Conservation (phyloP, 2,797 vertebrate genomes). For the Chloroceryle amazona region DNA sequence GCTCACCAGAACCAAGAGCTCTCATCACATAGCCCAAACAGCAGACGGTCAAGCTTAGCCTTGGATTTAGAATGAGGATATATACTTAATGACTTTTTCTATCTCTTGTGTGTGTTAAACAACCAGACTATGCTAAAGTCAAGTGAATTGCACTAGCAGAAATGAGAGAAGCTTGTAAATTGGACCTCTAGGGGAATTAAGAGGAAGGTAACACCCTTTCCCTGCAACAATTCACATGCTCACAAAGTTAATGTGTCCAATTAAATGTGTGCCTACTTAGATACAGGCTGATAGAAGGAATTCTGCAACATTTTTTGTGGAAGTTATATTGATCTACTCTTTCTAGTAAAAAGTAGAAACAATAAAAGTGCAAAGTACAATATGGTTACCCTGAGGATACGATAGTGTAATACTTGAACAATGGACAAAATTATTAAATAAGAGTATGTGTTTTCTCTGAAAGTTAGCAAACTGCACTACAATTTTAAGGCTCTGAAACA, state of each 20-base stretch:
- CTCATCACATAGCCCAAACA: background rate
- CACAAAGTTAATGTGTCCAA: background rate
- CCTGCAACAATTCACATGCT: background rate
- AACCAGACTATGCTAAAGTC: background rate
- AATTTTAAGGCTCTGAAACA: background rate
- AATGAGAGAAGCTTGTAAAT: background rate
- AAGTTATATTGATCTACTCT: background rate
- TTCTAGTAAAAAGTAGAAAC: background rate
- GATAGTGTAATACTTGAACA: background rate
- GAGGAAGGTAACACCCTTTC: background rate
- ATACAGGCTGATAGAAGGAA: background rate
- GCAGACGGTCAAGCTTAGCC: background rate
- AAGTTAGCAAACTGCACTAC: background rate
- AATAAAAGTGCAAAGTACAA: background rate
- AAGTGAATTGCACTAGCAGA: background rate
- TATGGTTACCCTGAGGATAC: background rate
- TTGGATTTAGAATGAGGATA: background rate
- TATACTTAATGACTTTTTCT: background rate
- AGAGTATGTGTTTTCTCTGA: background rate
- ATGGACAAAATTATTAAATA: background rate
- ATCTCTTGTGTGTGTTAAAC: background rate
- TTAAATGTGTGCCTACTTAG: background rate
- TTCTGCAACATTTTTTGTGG: background rate
- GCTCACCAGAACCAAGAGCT: background rate
- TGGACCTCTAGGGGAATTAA: background rate